A percentile compares a stretch with the other conserved stretches of the same genome.
phyloP scores from a whole-genome alignment of 2,797 vertebrate genomes.

The Sphenopsis melanotis region DNA sequence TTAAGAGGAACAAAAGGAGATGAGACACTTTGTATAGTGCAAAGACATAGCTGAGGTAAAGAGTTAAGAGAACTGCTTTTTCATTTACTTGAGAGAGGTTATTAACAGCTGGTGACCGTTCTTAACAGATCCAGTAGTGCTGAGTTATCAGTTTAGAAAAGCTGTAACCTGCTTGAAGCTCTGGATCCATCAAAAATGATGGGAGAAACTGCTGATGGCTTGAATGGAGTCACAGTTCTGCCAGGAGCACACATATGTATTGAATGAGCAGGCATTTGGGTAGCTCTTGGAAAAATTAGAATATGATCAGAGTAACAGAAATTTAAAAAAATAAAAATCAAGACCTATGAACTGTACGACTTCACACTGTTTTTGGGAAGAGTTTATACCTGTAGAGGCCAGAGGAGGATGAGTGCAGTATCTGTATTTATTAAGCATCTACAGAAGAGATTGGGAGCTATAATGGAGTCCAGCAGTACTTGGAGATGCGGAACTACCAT shows the following conservation, averaged over 20 bases:
- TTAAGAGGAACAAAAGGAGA: neutral
- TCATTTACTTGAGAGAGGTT: neutral
- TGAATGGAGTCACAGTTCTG: neutral
- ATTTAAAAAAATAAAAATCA: neutral
- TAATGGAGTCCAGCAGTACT: neutral
- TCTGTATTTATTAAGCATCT: neutral
- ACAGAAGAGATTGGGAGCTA: neutral
- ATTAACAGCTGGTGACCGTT: neutral
- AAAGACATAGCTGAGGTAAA: neutral
- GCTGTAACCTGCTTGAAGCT: neutral
- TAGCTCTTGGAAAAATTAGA: neutral
- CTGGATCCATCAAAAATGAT: neutral
- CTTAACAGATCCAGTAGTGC: neutral
- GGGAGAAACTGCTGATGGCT: neutral
- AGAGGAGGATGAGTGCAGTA: neutral
- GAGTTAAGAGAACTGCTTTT: neutral
- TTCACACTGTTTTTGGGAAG: neutral
- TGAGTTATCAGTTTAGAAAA: neutral
- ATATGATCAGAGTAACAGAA: neutral
- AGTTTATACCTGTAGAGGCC: neutral
- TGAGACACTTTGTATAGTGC: neutral
- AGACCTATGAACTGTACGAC: accelerated
- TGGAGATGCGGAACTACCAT: neutral
- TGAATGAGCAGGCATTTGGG: neutral
- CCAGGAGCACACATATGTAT: neutral